Conservation (phyloP, 2,113 vertebrate genomes). For the Pterocles orientalis region DNA sequence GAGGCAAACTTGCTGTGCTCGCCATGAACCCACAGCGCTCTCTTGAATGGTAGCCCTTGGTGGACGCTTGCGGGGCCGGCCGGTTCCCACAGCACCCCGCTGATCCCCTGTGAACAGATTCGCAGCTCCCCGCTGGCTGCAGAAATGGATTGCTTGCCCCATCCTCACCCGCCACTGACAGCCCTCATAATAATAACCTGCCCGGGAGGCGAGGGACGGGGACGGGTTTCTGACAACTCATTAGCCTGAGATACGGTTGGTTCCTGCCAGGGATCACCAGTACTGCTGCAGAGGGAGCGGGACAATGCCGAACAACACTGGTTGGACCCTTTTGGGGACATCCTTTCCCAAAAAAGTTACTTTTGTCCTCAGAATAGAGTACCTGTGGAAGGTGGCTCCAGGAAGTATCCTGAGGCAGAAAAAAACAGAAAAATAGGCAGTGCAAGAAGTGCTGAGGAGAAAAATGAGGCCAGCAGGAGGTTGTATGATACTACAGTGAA, state of each 20-base stretch:
- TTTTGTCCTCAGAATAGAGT: background rate
- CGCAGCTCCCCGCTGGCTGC: conserved; percentile 65
- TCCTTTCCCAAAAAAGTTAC: background rate
- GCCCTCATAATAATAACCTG: conserved; percentile 75
- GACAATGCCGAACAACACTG: background rate
- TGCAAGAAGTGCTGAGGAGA: background rate
- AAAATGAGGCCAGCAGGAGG: conserved; percentile 41
- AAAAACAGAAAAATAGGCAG: background rate
- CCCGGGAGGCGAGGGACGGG: conserved; percentile 53
- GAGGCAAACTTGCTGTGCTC: conserved; percentile 48
- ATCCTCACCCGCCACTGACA: conserved; percentile 73
- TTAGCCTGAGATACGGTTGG: conserved; percentile 49
- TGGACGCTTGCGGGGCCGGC: conserved; percentile 52
- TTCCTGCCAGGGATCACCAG: background rate
- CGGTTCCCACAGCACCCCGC: conserved; percentile 75
- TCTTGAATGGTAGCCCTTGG: conserved; percentile 65
- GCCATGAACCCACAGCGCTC: conserved; percentile 34
- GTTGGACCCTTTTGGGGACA: background rate
- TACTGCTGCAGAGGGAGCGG: background rate
- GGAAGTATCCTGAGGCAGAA: background rate
- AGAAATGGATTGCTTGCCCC: conserved; percentile 65
- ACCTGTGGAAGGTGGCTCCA: background rate
- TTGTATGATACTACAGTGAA: conserved; percentile 19
- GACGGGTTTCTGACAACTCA: conserved; percentile 61
- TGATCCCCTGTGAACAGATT: conserved; percentile 71